Base-by-base conservation (phyloP, 1,140 invertebrate species). In the Sminthurides bifidus region DNA sequence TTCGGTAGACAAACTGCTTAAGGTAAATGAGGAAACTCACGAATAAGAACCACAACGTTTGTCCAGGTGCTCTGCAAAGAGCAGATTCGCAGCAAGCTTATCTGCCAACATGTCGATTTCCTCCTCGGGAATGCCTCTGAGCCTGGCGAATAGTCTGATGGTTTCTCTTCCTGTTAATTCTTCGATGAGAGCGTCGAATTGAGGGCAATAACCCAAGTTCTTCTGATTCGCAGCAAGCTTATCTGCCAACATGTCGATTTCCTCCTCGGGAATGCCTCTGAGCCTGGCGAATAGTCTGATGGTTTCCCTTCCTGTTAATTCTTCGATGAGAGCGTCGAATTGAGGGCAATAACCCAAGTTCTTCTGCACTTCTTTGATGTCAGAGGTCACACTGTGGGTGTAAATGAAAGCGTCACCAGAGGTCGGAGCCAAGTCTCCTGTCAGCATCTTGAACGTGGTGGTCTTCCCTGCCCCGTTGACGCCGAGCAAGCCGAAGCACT, bases 381-480 rank as follows among this genome's bases (percentile, higher is more conserved):
- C 57, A 14, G 59, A 65, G 31, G 70, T 68, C 6, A 77, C 69
- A 54, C 72, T 72, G 65, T 69, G 69, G 8, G 71, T 68, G 59
- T 74, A 69, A 1, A 81, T 66, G 64, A 63, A 74, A 48, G 80
- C 79, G 65, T 74, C 71, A n/a, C 85, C 85, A 27, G 68, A 69
- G 14, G 82, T 78, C 10, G 81, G 70, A 44, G 61, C 62, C 38
- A 80, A 74, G 67, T 87, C 85, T 15, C 91, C 91, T 1, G 89
- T 92, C 54, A 92, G 70, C 84, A 92, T 90, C 69, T 85, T 84
- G 67, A 92, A 92, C 1, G 85, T 88, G 3, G 84, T 84, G 1
- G 88, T 90, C 73, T 89, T 85, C 2, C 51, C 44, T 15, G 85
- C 84, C 15, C 85, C 86, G 70, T 92, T 92, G 2, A 87, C 77